phyloP scores from a whole-genome alignment of 2,113 vertebrate genomes.

The Marmota flaviventris region DNA sequence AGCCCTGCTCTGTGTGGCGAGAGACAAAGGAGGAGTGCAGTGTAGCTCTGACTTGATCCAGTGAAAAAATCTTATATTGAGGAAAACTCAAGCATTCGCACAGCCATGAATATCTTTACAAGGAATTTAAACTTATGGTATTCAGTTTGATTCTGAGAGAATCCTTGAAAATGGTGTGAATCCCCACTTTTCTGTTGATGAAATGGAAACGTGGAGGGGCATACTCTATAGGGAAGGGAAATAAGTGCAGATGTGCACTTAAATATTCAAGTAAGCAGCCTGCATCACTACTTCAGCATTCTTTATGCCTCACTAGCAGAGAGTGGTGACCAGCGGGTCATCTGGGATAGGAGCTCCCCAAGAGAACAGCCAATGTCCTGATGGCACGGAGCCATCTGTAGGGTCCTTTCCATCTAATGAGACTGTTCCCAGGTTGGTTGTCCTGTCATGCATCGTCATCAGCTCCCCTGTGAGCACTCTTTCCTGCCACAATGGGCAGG shows the following conservation, averaged over 20 bases:
- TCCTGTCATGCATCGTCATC: rapidly evolving
- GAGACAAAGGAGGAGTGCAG: not conserved
- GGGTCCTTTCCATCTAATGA: not conserved
- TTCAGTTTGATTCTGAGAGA: not conserved
- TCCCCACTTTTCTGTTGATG: not conserved
- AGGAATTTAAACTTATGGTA: not conserved
- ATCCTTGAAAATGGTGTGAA: not conserved
- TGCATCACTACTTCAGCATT: rapidly evolving
- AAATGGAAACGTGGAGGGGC: not conserved
- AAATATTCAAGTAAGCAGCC: not conserved
- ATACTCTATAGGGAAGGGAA: not conserved
- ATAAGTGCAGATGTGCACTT: not conserved
- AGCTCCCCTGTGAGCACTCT: not conserved
- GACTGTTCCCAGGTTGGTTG: not conserved
- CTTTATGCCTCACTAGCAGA: not conserved
- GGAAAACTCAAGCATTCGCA: not conserved
- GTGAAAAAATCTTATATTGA: not conserved
- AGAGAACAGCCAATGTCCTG: not conserved
- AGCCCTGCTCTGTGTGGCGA: not conserved
- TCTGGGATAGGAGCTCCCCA: not conserved
- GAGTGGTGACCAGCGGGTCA: not conserved
- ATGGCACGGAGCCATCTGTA: not conserved
- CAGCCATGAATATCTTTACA: not conserved
- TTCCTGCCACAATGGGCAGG: not conserved
- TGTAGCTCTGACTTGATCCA: not conserved